Percentiles rank a stretch among this genome's conserved stretches.
Evolutionary conservation across 2,113 vertebrate genomes (phyloP).

Genomic region (Thoracochromis brauschi): DNA sequence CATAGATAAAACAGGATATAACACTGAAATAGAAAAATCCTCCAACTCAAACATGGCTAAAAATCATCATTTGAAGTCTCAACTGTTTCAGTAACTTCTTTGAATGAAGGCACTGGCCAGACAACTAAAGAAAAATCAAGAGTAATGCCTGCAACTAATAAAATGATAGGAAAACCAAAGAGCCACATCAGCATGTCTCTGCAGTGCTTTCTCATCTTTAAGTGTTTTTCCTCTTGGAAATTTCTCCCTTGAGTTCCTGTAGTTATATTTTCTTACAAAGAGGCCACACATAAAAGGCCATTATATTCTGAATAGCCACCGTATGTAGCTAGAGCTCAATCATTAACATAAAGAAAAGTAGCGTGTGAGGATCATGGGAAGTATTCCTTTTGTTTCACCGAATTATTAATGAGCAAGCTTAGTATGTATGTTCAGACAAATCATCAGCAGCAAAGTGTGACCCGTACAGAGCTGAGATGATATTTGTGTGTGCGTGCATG

Average conservation of each 20-base stretch:
- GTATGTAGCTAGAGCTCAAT: background rate
- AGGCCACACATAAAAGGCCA: background rate
- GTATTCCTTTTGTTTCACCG: background rate
- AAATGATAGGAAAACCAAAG: background rate
- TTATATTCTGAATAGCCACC: background rate
- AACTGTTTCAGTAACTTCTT: background rate
- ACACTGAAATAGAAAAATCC: background rate
- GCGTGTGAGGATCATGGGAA: background rate
- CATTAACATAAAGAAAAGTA: background rate
- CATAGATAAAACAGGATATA: background rate
- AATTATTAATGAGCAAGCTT: conserved; percentile 12
- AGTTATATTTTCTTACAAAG: background rate
- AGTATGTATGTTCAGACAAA: conserved; percentile 9
- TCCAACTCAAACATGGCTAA: background rate
- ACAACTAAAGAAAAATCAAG: background rate
- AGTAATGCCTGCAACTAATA: background rate
- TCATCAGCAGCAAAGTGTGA: conserved; percentile 25
- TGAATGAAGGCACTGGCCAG: background rate
- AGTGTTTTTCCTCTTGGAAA: background rate
- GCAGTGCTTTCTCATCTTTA: background rate
- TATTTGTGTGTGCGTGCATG: background rate
- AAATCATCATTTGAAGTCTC: background rate
- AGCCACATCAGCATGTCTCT: background rate
- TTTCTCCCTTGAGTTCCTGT: background rate
- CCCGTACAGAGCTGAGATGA: background rate